Evolutionary conservation across 2,113 vertebrate genomes (phyloP).

Genomic region (Ceyx margarethae): DNA sequence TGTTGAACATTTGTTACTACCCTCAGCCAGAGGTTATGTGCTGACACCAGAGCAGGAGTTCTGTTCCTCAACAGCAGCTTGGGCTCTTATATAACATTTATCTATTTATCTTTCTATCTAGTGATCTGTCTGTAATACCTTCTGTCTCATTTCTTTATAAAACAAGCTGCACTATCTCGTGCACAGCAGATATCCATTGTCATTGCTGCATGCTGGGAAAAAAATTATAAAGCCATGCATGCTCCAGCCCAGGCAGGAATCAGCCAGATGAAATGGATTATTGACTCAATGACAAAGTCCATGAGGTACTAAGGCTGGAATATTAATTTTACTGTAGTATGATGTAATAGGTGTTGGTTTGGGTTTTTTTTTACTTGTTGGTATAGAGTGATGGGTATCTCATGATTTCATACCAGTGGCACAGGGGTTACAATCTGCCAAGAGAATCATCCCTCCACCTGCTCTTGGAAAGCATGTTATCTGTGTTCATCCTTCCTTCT

Average conservation of each 20-base stretch:
- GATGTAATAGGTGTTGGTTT: neutral
- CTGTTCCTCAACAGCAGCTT: neutral
- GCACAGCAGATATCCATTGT: fast-evolving
- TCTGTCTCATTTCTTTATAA: neutral
- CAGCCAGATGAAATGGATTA: neutral
- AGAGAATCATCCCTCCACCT: neutral
- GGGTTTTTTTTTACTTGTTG: neutral
- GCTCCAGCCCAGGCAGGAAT: neutral
- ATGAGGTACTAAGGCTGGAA: neutral
- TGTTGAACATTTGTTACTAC: no score
- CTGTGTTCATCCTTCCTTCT: neutral
- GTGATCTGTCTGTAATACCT: neutral
- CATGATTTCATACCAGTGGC: neutral
- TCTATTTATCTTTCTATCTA: neutral
- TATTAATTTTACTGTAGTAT: neutral
- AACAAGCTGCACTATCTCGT: neutral
- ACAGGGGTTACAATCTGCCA: neutral
- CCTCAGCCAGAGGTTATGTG: neutral
- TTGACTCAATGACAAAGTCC: neutral
- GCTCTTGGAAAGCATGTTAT: neutral
- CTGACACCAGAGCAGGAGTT: neutral
- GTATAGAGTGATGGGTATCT: neutral
- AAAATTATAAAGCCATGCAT: neutral
- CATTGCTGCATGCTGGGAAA: neutral
- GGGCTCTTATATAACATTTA: neutral